Base-by-base conservation (phyloP, 2,888 invertebrate genomes). In the Amblyjoppa fuscipennis region DNA sequence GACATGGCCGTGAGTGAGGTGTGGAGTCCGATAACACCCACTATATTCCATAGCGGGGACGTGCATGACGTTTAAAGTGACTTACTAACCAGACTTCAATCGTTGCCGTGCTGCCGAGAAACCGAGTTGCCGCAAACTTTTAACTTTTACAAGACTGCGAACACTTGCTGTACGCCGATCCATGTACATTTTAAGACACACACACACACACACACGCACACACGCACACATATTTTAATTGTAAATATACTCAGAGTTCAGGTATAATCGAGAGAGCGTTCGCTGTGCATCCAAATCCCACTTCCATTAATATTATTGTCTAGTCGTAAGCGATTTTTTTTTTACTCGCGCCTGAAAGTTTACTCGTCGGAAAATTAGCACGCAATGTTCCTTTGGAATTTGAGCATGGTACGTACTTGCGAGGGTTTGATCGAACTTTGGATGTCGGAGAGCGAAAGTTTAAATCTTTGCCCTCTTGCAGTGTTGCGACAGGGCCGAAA, bases 1-100 rank as follows among this genome's bases (percentile, higher is more conserved):
- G 93, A 93, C 84, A 41, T 85, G 75, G 56, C 86, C 74, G 92
- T 93, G 91, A 93, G 92, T 93, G 94, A 93, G 88, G 89, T 91
- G 84, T 92, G 93, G 92, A 89, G 91, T 90, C 89, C 92, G 82
- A 89, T 90, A 89, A 90, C 93, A 85, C 90, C 93, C 90, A 87
- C 93, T 86, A 89, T 91, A 83, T 92, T 92, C 89, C 92, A 88
- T 90, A 92, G 92, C 88, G 90, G 91, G 82, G 93, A 92, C 89
- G 93, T 94, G 93, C 93, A 94, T 92, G 94, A 94, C 89, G 92
- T 94, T 91, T 94, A 91, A 92, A 86, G 51, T 84, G 66, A 87
- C 80, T 59, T 82, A 85, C 87, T 88, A 86, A 87, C 87, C 20
- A 85, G 71, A 87, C 45, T 45, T 73, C 53, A 49, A 70, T 80